Conservation (phyloP, 2,113 vertebrate genomes). For the Pomatostomus ruficeps region DNA sequence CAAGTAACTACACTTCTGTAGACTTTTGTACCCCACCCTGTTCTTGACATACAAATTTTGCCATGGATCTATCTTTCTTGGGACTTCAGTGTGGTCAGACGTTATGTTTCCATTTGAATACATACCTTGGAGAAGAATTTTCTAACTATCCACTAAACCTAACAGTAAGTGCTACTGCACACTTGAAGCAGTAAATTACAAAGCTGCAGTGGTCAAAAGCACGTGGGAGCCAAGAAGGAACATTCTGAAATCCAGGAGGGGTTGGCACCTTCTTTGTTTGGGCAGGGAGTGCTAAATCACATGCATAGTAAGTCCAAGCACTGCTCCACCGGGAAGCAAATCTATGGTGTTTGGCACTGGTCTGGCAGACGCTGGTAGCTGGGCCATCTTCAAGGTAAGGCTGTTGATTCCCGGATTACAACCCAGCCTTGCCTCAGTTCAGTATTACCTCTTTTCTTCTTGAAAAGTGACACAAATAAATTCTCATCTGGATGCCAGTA, state of each 20-base stretch:
- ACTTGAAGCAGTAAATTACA: neutral
- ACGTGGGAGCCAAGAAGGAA: neutral
- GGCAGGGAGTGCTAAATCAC: neutral
- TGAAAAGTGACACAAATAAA: neutral
- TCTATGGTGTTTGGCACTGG: accelerated
- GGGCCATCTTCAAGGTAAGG: neutral
- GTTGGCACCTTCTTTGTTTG: neutral
- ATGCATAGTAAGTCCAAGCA: neutral
- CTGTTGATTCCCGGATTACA: neutral
- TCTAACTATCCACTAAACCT: neutral
- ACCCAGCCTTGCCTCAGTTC: neutral
- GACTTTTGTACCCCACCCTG: neutral
- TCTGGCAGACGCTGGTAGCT: neutral
- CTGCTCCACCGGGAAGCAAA: neutral
- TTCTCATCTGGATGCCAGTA: neutral
- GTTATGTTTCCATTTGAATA: neutral
- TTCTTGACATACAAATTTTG: neutral
- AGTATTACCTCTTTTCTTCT: neutral
- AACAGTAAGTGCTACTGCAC: neutral
- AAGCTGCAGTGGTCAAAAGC: neutral
- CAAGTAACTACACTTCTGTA: neutral
- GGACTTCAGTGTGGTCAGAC: neutral
- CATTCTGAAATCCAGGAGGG: neutral
- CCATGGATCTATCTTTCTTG: neutral
- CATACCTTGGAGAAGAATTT: neutral